These are phyloP conservation scores for Chloropsis hardwickii DNA, from an alignment of 2,113 vertebrate species.

Conservation along the genomic window DNA sequence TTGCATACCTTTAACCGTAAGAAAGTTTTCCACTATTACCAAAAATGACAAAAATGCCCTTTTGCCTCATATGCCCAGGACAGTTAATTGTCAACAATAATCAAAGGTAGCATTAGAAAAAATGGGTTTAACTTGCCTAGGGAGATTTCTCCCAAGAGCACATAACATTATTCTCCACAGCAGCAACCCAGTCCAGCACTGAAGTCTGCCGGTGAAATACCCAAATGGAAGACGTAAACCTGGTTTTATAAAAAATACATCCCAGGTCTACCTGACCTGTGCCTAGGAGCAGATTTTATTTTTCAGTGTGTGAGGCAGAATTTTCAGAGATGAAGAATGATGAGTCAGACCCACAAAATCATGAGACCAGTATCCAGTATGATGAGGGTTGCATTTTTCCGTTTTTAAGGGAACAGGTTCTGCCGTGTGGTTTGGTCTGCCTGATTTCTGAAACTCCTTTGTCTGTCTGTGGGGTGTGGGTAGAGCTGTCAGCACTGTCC, in stretches of 20 bases:
- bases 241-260: background rate
- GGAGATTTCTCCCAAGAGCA: background rate
- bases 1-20: background rate
- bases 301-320: background rate
- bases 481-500: background rate
- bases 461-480: background rate
- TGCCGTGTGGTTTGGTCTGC: background rate
- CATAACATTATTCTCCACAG: background rate
- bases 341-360: constrained; percentile 13
- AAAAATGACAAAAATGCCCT: background rate
- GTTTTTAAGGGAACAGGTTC: background rate
- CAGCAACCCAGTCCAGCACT: background rate
- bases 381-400: background rate
- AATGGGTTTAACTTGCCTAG: background rate
- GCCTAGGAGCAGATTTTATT: background rate
- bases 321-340: background rate
- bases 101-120: background rate
- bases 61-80: background rate
- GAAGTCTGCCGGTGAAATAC: background rate
- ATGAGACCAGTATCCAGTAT: background rate
- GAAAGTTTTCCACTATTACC: background rate
- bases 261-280: background rate
- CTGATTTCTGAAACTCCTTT: background rate
- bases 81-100: background rate
- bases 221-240: background rate